These are phyloP conservation scores for Phalacrocorax brasilianus DNA, from an alignment of 2,113 vertebrate species.

Conservation along the genomic window DNA sequence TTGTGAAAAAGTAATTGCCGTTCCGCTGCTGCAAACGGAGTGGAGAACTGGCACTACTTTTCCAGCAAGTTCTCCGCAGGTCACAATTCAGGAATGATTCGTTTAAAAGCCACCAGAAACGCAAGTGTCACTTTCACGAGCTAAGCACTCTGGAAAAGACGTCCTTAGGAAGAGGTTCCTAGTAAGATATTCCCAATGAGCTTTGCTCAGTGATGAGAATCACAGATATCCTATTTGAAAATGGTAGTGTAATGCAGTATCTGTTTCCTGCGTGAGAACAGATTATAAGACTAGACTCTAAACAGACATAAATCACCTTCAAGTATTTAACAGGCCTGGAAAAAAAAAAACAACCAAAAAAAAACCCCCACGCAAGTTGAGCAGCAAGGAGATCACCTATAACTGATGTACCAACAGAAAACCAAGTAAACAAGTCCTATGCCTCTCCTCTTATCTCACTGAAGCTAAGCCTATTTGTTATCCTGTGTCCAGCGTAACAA, in stretches of 20 bases:
- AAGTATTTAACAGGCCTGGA: background rate
- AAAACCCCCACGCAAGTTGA: fast-evolving
- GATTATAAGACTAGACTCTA: background rate
- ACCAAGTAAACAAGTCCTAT: background rate
- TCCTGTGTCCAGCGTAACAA: background rate
- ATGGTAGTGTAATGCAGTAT: too few species aligned
- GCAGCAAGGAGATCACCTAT: background rate
- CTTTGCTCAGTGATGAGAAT: background rate
- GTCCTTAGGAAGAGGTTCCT: background rate
- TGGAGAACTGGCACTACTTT: background rate
- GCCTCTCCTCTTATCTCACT: background rate
- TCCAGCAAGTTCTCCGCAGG: background rate
- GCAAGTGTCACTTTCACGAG: background rate
- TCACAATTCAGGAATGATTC: background rate
- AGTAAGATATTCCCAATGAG: background rate
- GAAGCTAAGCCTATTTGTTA: background rate
- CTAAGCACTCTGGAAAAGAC: background rate
- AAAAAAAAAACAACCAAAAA: background rate
- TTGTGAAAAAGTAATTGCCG: background rate
- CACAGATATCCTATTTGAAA: background rate
- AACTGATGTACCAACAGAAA: background rate
- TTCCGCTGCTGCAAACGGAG: background rate
- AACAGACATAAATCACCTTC: background rate
- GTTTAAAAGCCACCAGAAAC: background rate
- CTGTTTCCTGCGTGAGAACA: background rate